phyloP scores from a whole-genome alignment of 2,113 vertebrate species.

The Vicugna pacos region DNA sequence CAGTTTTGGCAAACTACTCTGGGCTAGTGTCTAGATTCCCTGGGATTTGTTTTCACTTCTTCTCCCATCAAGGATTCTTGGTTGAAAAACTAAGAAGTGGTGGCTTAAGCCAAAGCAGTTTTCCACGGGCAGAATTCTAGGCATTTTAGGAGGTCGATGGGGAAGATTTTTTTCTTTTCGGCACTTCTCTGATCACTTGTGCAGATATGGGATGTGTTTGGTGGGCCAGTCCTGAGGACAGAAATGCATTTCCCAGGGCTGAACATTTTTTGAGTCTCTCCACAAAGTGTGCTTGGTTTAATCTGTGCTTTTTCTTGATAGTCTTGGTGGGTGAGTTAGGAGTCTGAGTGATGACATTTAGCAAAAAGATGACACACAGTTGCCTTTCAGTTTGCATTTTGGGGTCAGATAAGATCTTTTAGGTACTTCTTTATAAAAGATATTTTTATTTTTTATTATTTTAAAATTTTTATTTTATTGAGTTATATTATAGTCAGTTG shows the following conservation, averaged over 20 bases:
- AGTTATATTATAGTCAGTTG: too few relatives aligned
- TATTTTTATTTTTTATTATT: background rate
- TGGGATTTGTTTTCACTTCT: slow-evolving; percentile 40
- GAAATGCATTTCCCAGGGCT: background rate
- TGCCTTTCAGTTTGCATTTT: background rate
- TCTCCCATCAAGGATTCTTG: background rate
- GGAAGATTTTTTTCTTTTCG: background rate
- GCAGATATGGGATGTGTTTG: background rate
- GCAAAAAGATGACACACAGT: background rate
- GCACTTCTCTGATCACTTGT: slow-evolving; percentile 44
- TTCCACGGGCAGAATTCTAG: slow-evolving; percentile 1
- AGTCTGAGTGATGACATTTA: background rate
- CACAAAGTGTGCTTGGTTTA: background rate
- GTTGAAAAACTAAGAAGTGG: slow-evolving; percentile 2
- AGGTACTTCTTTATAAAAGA: background rate
- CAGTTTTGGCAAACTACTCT: slow-evolving; percentile 39
- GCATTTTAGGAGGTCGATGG: background rate
- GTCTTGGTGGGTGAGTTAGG: background rate
- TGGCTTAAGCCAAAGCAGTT: slow-evolving; percentile 14
- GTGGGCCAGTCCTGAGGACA: background rate
- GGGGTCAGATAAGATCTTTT: background rate
- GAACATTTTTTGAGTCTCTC: slow-evolving; percentile 18
- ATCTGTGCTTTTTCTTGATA: background rate
- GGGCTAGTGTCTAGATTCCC: background rate
- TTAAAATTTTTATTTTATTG: too few relatives aligned